Base-by-base conservation (phyloP, 2,888 invertebrate genomes). In the Merodon equestris region DNA sequence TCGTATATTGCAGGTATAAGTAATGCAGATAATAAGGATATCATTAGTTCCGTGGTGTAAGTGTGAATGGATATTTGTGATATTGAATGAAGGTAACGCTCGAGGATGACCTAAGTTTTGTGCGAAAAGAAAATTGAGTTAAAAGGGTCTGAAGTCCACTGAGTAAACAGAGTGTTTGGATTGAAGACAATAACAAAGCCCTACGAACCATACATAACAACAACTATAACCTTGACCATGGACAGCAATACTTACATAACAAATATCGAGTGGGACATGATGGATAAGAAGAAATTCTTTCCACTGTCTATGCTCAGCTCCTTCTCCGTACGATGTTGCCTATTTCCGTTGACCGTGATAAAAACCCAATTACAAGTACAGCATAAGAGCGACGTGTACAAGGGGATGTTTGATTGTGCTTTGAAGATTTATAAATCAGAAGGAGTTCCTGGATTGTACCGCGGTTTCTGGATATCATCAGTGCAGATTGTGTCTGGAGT, bases 201-300 rank as follows among this genome's bases (percentile, higher is more conserved):
- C n/a, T n/a, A 27, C 27, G 7, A 27, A 60, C 12, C 9, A 51
- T 15, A 51, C 50, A 47, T n/a, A 19, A 45, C 27, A 53, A 44
- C 13, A 36, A 50, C 27, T 27, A 15, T 27, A 57, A 27, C 27
- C 27, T 27, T 27, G 27, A 82, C 76, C 12, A 82, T 84, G 70
- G 86, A 86, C 45, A 83, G 85, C 17, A 72, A 83, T 42, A 82
- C 84, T 83, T 91, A 93, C 63, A 94, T 96, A 77, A 93, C 93
- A 19, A 97, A 94, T 5, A 97, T 99, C 81, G 98, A 99, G 89
- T 96, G 98, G 96, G 93, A 97, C 83, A 99, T 99, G 98, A 96
- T 99, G 97, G 96, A 99, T 88, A 97, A 97, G 86, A 91, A 91
- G 51, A 97, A 97, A 87, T 99, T 98, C 87, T 96, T 96, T 86